Evolutionary conservation across 2,797 vertebrate genomes (phyloP).

Genomic region (Microchirus variegatus): DNA sequence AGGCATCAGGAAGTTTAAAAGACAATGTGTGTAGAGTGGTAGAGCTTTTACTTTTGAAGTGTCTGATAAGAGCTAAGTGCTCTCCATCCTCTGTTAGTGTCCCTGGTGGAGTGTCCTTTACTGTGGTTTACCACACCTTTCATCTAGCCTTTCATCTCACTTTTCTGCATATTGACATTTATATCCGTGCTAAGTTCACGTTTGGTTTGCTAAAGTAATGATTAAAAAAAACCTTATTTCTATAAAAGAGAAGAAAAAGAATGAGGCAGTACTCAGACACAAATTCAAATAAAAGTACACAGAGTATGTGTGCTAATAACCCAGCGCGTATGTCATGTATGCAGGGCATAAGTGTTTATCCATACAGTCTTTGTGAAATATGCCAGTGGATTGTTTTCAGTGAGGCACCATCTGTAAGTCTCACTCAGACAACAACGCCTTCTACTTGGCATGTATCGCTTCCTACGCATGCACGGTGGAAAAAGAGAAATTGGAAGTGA

Average conservation of each 20-base stretch:
- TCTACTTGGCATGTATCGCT: conserved; percentile 12
- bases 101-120: conserved; percentile 53
- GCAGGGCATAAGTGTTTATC: conserved; percentile 1
- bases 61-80: conserved; percentile 58
- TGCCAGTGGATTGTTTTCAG: conserved; percentile 10
- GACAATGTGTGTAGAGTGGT: conserved; percentile 37
- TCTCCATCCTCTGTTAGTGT: conserved; percentile 56
- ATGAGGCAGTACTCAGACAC: too few species aligned
- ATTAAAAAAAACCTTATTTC: too few species aligned
- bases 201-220: conserved; percentile 2
- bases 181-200: conserved; percentile 30
- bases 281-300: too few species aligned
- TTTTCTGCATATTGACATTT: conserved; percentile 31
- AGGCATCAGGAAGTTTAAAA: conserved; percentile 2
- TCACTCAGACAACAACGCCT: conserved; percentile 22
- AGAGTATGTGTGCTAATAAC: too few species aligned
- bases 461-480: conserved; percentile 28
- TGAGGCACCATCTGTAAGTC: conserved; percentile 19
- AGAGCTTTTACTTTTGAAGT: conserved; percentile 37
- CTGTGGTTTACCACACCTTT: conserved; percentile 67
- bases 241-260: too few species aligned
- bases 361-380: conserved; percentile 11
- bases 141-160: conserved; percentile 62
- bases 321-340: background rate
- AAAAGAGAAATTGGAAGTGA: conserved; percentile 8